Conservation (phyloP, 1,140 invertebrate genomes). For the Brachionus calyciflorus region DNA sequence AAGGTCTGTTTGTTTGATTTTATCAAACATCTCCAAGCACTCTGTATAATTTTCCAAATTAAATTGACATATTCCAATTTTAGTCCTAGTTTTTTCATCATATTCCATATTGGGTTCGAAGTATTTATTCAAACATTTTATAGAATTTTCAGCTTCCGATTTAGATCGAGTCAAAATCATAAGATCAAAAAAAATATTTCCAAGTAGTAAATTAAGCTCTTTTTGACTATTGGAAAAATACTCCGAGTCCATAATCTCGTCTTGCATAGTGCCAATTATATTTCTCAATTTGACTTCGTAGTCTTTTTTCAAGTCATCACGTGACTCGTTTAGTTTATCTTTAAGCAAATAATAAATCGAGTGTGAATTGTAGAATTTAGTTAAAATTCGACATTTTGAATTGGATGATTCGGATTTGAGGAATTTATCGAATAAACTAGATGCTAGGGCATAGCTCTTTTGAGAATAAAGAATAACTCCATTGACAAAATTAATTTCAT, state of each 20-base stretch:
- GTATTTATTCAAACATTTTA: not conserved
- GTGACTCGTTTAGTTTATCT: not conserved
- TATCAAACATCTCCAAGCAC: not conserved
- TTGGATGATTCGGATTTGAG: not conserved
- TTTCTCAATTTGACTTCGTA: not conserved
- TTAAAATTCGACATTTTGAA: not conserved
- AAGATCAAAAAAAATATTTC: conserved; percentile 21
- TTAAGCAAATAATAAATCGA: not conserved
- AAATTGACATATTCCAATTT: not conserved
- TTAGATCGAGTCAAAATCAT: not conserved
- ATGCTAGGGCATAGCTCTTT: not conserved
- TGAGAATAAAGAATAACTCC: not conserved
- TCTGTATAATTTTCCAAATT: not conserved
- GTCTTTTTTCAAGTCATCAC: not conserved
- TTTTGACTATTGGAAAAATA: not conserved
- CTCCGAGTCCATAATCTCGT: not conserved
- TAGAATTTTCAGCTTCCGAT: not conserved
- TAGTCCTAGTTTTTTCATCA: not conserved
- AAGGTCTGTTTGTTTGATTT: not conserved
- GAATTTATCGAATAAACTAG: not conserved
- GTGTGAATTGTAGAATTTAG: not conserved
- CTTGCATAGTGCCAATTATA: not conserved
- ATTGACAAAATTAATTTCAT: conserved; percentile 14
- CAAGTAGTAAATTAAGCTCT: not conserved
- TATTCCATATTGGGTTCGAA: not conserved